Conservation (phyloP, 2,888 invertebrate genomes). For the Nomada fucata region DNA sequence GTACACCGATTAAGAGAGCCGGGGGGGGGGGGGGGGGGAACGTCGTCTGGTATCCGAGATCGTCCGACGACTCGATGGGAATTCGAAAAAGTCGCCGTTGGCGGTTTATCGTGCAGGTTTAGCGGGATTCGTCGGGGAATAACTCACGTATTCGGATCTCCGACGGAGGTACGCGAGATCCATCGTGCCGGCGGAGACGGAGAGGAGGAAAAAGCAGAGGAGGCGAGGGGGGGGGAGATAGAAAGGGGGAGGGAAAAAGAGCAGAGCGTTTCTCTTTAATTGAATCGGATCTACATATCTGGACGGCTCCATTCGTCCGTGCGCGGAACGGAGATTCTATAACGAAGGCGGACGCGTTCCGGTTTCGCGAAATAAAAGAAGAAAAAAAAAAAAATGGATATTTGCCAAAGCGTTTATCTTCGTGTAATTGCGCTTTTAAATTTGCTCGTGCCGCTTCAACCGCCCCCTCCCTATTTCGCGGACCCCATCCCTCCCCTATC, state of each 20-base stretch:
- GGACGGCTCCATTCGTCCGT: conserved; percentile 54
- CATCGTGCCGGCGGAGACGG: background rate
- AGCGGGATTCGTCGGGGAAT: conserved; percentile 59
- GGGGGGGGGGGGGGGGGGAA: conserved; percentile 33
- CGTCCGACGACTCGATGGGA: conserved; percentile 57
- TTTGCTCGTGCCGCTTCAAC: conserved; percentile 35
- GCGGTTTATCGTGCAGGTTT: conserved; percentile 61
- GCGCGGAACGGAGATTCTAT: conserved; percentile 35
- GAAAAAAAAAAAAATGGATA: conserved; percentile 45
- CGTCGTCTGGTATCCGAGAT: conserved; percentile 63
- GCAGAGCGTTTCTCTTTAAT: conserved; percentile 53
- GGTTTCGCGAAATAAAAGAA: conserved; percentile 2
- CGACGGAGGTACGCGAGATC: conserved; percentile 35
- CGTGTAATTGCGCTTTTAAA: conserved; percentile 54
- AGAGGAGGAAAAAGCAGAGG: background rate
- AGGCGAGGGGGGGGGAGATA: background rate
- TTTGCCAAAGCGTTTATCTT: conserved; percentile 56
- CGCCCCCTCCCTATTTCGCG: background rate
- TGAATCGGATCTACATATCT: conserved; percentile 62
- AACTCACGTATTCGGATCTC: conserved; percentile 60
- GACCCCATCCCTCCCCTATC: background rate
- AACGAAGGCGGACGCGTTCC: conserved; percentile 46
- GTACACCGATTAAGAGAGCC: conserved; percentile 65
- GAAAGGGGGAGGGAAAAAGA: background rate
- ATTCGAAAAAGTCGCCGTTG: conserved; percentile 61